Base-by-base conservation (phyloP, 2,797 vertebrate genomes). In the Alcedo atthis region DNA sequence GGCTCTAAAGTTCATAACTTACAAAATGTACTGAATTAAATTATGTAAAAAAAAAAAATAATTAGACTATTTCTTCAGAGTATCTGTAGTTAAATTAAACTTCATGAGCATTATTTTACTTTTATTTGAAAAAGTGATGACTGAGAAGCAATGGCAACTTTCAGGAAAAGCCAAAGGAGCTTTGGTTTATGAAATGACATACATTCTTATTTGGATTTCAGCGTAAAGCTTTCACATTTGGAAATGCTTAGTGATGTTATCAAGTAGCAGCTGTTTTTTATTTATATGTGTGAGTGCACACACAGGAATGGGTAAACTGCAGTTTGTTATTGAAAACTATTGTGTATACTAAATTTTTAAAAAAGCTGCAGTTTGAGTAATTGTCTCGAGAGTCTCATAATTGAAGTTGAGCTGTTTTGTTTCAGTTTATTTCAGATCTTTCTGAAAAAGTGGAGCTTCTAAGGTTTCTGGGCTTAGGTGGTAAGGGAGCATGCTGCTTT, bases 241-340 rank as follows among this genome's bases (percentile, higher is more conserved):
- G 76, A 94, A 94, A 22, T 64, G 46, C 64, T 92, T 92, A 75
- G 4, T 68, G 86, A 46, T 77, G 46, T 93, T 93, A 58, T 84
- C 86, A 74, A 78, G 64, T n/a, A 82, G 81, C 80, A 92, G 85
- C 90, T 90, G 81, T 0, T 91, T 83, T 90, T 84, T 85, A 85
- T 91, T 91, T 81, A 54, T 53, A 13, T 28, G 11, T 82, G 71
- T 71, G 76, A 88, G 66, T 20, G 28, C 0, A 1, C 64, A 30
- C 81, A 28, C 13, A 88, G 75, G 71, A 84, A 62, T 66, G 83
- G 84, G 40, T 88, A 85, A 93, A 71, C 66, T 82, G 67, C 54
- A 76, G 35, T 61, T 86, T n/a, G 6, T 62, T 87, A 40, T 30
- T 49, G 76, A 58, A 77, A 85, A 22, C 79, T 55, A 30, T 89